A percentile compares a stretch with the other conserved stretches of the same genome.
Evolutionary conservation across 2,888 invertebrate species (phyloP).

Genomic region (Pristionchus arcanus): DNA sequence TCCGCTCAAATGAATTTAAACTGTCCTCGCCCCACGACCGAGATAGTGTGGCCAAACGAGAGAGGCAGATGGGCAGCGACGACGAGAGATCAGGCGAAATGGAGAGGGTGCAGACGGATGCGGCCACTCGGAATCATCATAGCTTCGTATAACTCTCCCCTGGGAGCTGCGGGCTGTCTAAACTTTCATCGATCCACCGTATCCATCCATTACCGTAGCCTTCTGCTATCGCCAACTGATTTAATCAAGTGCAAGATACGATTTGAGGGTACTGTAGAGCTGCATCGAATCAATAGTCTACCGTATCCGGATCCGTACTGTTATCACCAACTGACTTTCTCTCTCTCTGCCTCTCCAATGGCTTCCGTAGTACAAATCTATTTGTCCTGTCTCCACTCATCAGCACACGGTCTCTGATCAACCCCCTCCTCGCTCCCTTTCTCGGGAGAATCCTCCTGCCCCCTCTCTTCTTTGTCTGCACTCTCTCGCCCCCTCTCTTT

Average conservation of each 20-base stretch:
- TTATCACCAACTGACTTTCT: constrained; percentile 33
- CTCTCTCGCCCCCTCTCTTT: not conserved
- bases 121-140: not conserved
- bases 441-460: not conserved
- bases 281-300: not conserved
- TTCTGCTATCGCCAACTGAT: not conserved
- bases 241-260: no score
- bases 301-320: constrained; percentile 29
- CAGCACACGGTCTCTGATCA: constrained; percentile 5
- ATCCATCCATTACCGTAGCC: not conserved
- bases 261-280: not conserved
- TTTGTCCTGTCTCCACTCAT: constrained; percentile 18
- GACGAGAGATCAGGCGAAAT: not conserved
- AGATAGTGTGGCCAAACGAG: constrained; percentile 46
- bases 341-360: not conserved
- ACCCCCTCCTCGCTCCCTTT: constrained; percentile 13
- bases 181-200: constrained; percentile 14
- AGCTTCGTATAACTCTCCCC: not conserved
- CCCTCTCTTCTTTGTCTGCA: not conserved
- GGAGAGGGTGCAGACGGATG: not conserved
- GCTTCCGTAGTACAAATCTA: constrained; percentile 36
- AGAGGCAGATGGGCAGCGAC: not conserved
- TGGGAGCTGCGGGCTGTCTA: not conserved
- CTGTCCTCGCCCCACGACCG: not conserved
- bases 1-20: constrained; percentile 39